These are phyloP conservation scores for Lutjanus erythropterus DNA, from an alignment of 2,113 vertebrate genomes.

Conservation along the genomic window DNA sequence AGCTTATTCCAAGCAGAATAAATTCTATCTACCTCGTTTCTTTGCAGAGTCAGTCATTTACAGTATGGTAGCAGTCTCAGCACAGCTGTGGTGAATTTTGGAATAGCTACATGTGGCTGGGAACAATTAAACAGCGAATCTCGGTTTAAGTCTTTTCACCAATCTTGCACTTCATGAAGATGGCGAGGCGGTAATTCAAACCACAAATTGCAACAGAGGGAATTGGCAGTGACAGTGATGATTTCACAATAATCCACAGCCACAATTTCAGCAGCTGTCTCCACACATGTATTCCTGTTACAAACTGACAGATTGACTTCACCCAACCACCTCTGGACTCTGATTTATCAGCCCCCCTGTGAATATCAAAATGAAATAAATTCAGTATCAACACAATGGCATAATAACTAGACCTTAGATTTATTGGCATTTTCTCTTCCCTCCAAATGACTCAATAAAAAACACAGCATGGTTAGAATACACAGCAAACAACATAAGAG, in stretches of 20 bases:
- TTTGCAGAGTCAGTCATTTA: neutral
- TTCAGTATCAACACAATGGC: neutral
- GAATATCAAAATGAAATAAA: no score
- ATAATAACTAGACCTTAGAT: neutral
- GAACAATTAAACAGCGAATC: neutral
- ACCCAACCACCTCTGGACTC: neutral
- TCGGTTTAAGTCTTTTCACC: neutral
- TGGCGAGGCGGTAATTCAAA: neutral
- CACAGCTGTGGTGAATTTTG: neutral
- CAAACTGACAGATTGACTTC: neutral
- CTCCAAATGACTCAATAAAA: constrained; percentile 19
- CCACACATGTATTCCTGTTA: neutral
- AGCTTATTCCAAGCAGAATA: neutral
- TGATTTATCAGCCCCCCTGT: neutral
- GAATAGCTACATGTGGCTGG: neutral
- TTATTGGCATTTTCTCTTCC: neutral
- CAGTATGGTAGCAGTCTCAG: neutral
- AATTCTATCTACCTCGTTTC: no score
- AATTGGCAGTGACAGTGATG: neutral
- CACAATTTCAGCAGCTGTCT: neutral
- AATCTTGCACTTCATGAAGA: neutral
- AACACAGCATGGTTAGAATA: neutral
- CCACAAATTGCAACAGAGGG: neutral
- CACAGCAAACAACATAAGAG: neutral
- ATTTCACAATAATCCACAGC: neutral